Conservation (phyloP, 2,888 invertebrate genomes). For the Taphrorychus bicolor region DNA sequence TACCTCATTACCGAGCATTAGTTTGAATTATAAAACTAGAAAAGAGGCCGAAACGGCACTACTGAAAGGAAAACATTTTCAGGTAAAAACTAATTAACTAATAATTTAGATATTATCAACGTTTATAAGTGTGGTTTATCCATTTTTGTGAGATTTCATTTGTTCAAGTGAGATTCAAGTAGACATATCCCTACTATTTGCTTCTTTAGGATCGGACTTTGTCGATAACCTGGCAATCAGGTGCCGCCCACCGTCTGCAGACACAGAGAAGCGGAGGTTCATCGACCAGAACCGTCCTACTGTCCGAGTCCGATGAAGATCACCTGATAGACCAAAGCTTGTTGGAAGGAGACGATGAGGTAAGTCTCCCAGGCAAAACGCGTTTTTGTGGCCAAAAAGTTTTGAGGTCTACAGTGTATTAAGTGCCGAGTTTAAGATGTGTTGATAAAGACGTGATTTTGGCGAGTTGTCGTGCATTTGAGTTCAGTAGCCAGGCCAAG, state of each 20-base stretch:
- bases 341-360: slow-evolving; percentile 59
- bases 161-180: too few relatives aligned
- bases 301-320: slow-evolving; percentile 59
- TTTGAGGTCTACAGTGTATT: not conserved
- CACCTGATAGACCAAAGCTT: slow-evolving; percentile 57
- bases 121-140: not conserved
- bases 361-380: too few relatives aligned
- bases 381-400: not conserved
- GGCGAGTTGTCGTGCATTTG: too few relatives aligned
- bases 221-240: slow-evolving; percentile 58
- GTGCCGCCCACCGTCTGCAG: slow-evolving; percentile 48
- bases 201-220: slow-evolving; percentile 56
- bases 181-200: too few relatives aligned
- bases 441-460: too few relatives aligned
- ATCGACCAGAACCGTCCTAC: slow-evolving; percentile 51
- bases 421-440: too few relatives aligned
- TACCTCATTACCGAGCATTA: slow-evolving; percentile 76
- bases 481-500: too few relatives aligned
- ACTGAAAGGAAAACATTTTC: slow-evolving; percentile 78
- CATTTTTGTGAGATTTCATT: too few relatives aligned
- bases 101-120: slow-evolving; percentile 41
- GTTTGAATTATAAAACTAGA: slow-evolving; percentile 76
- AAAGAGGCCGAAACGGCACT: slow-evolving; percentile 82
- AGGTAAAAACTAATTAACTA: slow-evolving; percentile 60
- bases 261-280: slow-evolving; percentile 51